Percentiles rank a stretch among this genome's conserved stretches.
Evolutionary conservation across 2,797 vertebrate species (phyloP).

Genomic region (Sebastes steindachneri): DNA sequence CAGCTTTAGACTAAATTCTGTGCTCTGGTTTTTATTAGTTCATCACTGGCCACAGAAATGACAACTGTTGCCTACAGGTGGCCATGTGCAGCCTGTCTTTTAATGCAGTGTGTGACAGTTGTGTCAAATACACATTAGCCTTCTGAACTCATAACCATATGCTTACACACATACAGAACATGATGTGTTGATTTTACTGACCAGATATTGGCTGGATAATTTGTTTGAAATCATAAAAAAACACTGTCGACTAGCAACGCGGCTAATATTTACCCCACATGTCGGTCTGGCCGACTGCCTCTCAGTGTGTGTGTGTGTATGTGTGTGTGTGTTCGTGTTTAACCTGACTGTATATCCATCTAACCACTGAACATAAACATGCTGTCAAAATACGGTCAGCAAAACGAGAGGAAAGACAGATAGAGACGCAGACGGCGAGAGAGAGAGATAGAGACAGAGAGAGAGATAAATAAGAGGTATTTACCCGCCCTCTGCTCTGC

Average conservation of each 20-base stretch:
- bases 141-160: slow-evolving; percentile 39
- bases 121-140: slow-evolving; percentile 55
- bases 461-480: slow-evolving; percentile 51
- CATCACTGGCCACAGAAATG: neutral
- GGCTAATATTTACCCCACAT: slow-evolving; percentile 69
- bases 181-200: slow-evolving; percentile 39
- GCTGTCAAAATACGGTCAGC: slow-evolving; percentile 48
- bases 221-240: slow-evolving; percentile 63
- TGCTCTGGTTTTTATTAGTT: slow-evolving; percentile 1
- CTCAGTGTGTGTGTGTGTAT: slow-evolving; percentile 3
- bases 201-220: slow-evolving; percentile 28
- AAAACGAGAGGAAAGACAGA: slow-evolving; percentile 48
- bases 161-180: neutral
- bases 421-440: slow-evolving; percentile 22
- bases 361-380: slow-evolving; percentile 46
- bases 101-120: slow-evolving; percentile 34
- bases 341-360: slow-evolving; percentile 25
- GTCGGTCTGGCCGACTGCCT: slow-evolving; percentile 31
- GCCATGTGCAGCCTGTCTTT: slow-evolving; percentile 20
- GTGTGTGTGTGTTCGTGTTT: slow-evolving; percentile 30
- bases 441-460: slow-evolving; percentile 18
- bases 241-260: slow-evolving; percentile 60
- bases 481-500: slow-evolving; percentile 61
- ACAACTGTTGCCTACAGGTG: neutral
- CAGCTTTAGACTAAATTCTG: neutral